Base-by-base conservation (phyloP, 2,113 vertebrate genomes). In the Hippocampus barbouri region DNA sequence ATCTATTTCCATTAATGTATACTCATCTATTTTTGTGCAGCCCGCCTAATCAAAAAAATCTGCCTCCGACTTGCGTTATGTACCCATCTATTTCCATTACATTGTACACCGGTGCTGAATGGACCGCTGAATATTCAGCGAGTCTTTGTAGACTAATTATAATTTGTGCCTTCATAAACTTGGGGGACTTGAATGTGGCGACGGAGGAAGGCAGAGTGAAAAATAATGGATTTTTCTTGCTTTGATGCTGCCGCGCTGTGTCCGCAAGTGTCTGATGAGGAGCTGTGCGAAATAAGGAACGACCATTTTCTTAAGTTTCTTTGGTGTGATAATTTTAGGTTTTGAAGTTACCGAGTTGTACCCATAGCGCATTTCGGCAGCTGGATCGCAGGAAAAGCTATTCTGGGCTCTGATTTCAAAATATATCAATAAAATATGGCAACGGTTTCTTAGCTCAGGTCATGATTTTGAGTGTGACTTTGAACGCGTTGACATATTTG, bases 91-190 rank as follows among this genome's bases (percentile, higher is more conserved):
- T 89, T 87, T 88, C 72, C 75, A 78, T 62, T 74, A 61, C 75
- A 69, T 69, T 69, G 67, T 69, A 71, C 62, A 85, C 79, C 79
- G 30, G 79, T 85, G 79, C 65, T 76, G 45, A 71, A 45, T 14
- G 87, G 87, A 89, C 85, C 82, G 74, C 75, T 91, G 87, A 89
- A 90, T 91, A 90, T 91, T 89, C 90, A 89, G 82, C 56, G 68
- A 82, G 76, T 86, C 83, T 87, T 87, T 89, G 86, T 84, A 86
- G 79, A 85, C 82, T 90, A 89, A 91, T 88, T 89, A 90, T 85
- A 84, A 78, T 74, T 81, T 84, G 85, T 84, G 78, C 85, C 79
- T 88, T 87, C 77, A 83, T 89, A 87, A 87, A 88, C 87, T 88
- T 86, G 79, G 80, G 64, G 85, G 88, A 84, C 85, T 12, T 80